phyloP scores from a whole-genome alignment of 2,888 invertebrate genomes.

The Drosophila diplacantha region DNA sequence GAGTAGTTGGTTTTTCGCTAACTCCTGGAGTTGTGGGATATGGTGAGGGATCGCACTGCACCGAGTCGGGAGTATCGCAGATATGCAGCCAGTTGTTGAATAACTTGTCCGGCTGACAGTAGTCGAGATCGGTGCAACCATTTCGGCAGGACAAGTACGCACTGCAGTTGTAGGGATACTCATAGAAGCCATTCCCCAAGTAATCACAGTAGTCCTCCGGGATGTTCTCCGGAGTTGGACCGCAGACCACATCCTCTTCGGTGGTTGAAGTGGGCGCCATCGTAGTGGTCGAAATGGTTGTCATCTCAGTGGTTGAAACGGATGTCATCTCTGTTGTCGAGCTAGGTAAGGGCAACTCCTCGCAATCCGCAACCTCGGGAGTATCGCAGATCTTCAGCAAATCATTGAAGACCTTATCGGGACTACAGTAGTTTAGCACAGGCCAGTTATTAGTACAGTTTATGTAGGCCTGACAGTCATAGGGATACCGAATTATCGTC shows the following conservation, averaged over 20 bases:
- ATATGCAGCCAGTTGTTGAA: conserved; percentile 58
- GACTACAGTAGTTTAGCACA: conserved; percentile 54
- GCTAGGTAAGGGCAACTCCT: conserved; percentile 47
- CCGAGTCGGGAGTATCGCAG: conserved; percentile 59
- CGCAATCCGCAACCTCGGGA: conserved; percentile 59
- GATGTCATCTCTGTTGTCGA: conserved; percentile 19
- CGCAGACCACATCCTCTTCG: conserved; percentile 39
- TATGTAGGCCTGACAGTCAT: conserved; percentile 65
- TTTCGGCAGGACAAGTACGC: conserved; percentile 55
- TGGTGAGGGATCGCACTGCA: conserved; percentile 41
- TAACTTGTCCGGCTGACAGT: conserved; percentile 52
- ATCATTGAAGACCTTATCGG: conserved; percentile 58
- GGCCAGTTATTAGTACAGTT: conserved; percentile 61
- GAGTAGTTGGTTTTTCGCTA: conserved; percentile 7
- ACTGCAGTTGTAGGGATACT: conserved; percentile 57
- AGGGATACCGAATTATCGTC: conserved; percentile 51
- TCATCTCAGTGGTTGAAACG: conserved; percentile 8
- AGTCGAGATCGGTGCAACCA: conserved; percentile 53
- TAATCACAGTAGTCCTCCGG: conserved; percentile 41
- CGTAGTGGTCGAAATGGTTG: not conserved
- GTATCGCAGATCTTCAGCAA: conserved; percentile 61
- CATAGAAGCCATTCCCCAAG: conserved; percentile 52
- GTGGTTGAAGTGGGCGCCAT: conserved; percentile 7
- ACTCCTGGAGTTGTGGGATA: conserved; percentile 39
- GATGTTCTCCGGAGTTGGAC: conserved; percentile 36